These are phyloP conservation scores for Anguilla obscura DNA, from an alignment of 2,797 vertebrate genomes.

Conservation along the genomic window DNA sequence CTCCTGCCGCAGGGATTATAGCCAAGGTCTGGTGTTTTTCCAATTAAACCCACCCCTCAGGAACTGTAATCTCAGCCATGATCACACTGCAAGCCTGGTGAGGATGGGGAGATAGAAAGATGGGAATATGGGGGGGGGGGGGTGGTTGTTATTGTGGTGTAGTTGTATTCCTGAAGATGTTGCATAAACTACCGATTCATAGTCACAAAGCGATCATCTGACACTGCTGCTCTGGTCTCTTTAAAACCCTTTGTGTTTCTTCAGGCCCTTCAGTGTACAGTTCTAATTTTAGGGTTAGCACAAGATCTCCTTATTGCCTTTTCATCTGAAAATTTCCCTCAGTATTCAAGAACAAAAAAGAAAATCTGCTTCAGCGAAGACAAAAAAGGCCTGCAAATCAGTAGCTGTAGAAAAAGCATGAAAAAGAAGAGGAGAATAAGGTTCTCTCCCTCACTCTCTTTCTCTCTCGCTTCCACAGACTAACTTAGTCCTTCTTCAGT, in stretches of 20 bases:
- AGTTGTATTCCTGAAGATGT: not conserved
- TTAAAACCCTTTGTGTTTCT: not conserved
- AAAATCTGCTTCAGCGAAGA: not conserved
- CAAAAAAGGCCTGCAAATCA: not conserved
- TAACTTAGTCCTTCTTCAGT: not conserved
- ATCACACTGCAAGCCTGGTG: not conserved
- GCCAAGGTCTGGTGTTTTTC: not conserved
- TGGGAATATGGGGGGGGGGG: too few relatives aligned
- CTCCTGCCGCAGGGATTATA: not conserved
- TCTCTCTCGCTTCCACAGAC: not conserved
- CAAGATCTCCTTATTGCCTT: not conserved
- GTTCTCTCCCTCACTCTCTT: not conserved
- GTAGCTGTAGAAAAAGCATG: not conserved
- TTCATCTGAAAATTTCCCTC: not conserved
- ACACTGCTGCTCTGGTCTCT: not conserved
- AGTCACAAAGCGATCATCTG: conserved; percentile 15
- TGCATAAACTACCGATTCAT: not conserved
- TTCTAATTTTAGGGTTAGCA: conserved; percentile 26
- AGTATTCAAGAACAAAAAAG: not conserved
- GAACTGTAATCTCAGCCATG: not conserved
- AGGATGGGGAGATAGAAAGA: not conserved
- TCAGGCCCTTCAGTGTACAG: not conserved
- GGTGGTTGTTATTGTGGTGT: not conserved
- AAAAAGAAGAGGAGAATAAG: not conserved
- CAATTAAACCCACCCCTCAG: conserved; percentile 8